These are phyloP conservation scores for Campoplex capitator DNA, from an alignment of 2,888 invertebrate species.

Conservation along the genomic window DNA sequence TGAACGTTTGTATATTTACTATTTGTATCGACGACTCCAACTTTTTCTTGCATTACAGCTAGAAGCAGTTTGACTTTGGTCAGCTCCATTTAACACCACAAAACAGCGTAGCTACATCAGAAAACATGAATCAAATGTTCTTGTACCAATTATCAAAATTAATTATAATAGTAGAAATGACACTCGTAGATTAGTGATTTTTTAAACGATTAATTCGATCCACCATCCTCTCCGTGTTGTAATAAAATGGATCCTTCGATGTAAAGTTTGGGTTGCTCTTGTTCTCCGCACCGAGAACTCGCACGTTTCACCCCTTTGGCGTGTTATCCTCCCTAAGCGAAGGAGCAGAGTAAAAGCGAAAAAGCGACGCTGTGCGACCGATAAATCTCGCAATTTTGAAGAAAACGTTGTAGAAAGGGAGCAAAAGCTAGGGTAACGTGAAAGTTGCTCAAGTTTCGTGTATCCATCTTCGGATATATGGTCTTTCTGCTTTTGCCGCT, in stretches of 20 bases:
- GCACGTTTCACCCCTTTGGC: slow-evolving; percentile 37
- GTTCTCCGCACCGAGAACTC: neutral
- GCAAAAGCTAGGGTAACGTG: slow-evolving; percentile 24
- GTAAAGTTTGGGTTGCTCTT: slow-evolving; percentile 30
- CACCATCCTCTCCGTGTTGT: slow-evolving; percentile 9
- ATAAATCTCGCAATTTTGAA: slow-evolving; percentile 54
- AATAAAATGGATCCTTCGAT: slow-evolving; percentile 39
- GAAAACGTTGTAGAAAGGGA: slow-evolving; percentile 18
- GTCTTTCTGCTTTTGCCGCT: slow-evolving; percentile 36
- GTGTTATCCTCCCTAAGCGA: slow-evolving; percentile 11
- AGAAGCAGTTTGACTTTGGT: neutral
- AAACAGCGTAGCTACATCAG: neutral
- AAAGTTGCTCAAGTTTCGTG: slow-evolving; percentile 47
- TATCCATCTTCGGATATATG: slow-evolving; percentile 42
- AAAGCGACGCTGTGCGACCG: slow-evolving; percentile 40
- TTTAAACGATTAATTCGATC: slow-evolving; percentile 4
- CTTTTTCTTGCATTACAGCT: neutral
- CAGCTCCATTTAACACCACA: neutral
- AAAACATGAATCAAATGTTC: too few species aligned
- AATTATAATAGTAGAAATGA: neutral
- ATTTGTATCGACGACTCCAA: too few species aligned
- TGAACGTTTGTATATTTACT: too few species aligned
- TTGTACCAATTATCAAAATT: too few species aligned
- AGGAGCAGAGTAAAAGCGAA: slow-evolving; percentile 3
- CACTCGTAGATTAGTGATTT: neutral